Conservation (phyloP, 2,113 vertebrate genomes). For the Dinomys branickii region DNA sequence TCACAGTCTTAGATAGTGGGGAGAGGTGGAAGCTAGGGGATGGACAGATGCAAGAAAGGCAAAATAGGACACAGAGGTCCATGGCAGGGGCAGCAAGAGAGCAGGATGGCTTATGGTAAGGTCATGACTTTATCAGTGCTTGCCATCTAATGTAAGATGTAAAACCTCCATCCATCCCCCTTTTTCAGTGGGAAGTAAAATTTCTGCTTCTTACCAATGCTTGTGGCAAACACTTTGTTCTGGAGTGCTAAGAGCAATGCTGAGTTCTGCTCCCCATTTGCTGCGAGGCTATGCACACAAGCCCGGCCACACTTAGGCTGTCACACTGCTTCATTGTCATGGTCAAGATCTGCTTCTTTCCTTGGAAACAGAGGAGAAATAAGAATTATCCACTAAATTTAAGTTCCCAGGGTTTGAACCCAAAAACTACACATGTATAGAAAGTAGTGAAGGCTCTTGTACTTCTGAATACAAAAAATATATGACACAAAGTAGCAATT, state of each 20-base stretch:
- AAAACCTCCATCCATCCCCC: not conserved
- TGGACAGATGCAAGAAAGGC: not conserved
- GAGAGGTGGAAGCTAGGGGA: not conserved
- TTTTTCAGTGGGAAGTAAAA: not conserved
- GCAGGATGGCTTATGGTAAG: not conserved
- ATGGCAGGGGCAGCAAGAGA: not conserved
- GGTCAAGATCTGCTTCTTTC: conserved; percentile 1
- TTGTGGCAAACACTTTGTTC: not conserved
- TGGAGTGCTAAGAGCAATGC: not conserved
- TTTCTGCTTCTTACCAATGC: not conserved
- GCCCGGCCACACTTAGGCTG: not conserved
- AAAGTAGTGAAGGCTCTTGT: not conserved
- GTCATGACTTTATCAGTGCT: not conserved
- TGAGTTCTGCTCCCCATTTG: not conserved
- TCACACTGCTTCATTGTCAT: not conserved
- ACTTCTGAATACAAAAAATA: not conserved
- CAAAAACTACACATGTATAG: not conserved
- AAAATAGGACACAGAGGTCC: not conserved
- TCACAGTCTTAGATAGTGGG: not conserved
- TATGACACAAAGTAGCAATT: not conserved
- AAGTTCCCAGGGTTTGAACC: not conserved
- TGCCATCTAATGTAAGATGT: not conserved
- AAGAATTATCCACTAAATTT: not conserved
- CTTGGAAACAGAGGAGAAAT: not conserved
- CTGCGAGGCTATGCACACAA: not conserved